Evolutionary conservation across 2,113 vertebrate genomes (phyloP).

Genomic region (Channa argus): DNA sequence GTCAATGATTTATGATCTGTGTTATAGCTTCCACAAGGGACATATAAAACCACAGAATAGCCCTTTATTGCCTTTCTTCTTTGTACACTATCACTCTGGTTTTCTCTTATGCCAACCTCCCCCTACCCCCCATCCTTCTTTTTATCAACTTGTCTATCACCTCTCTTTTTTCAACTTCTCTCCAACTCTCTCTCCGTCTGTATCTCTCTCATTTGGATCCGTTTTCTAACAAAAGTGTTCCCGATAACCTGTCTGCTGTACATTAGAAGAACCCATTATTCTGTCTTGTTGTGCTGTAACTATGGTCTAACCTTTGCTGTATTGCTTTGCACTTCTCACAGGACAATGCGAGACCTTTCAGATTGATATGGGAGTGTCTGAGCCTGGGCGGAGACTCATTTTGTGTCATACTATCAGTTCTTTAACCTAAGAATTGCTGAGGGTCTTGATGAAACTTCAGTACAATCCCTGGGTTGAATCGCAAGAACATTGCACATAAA

Average conservation of each 20-base stretch:
- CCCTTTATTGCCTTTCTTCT: conserved; percentile 78
- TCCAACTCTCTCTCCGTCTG: conserved; percentile 8
- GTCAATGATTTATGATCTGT: conserved; percentile 73
- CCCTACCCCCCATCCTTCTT: conserved; percentile 10
- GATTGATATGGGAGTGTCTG: conserved; percentile 38
- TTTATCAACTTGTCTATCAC: conserved; percentile 8
- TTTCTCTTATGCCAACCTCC: conserved; percentile 27
- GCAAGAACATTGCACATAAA: conserved; percentile 20
- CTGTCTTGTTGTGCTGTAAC: conserved; percentile 32
- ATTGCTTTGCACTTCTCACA: conserved; percentile 16
- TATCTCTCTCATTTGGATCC: conserved; percentile 54
- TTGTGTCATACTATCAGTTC: conserved; percentile 42
- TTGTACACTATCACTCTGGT: conserved; percentile 70
- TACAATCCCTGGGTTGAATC: conserved; percentile 11
- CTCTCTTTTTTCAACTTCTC: conserved; percentile 25
- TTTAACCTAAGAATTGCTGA: conserved; percentile 2
- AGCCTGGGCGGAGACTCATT: conserved; percentile 43
- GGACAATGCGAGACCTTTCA: conserved; percentile 36
- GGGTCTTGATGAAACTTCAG: conserved; percentile 22
- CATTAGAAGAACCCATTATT: conserved; percentile 61
- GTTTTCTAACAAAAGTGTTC: conserved; percentile 65
- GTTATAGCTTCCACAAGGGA: conserved; percentile 72
- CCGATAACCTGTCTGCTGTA: conserved; percentile 67
- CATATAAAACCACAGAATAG: conserved; percentile 76
- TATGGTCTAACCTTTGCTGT: conserved; percentile 27